A percentile compares a stretch with the other conserved stretches of the same genome.
These are phyloP conservation scores for Tonatia bakeri DNA, from an alignment of 2,113 vertebrate genomes.

Conservation along the genomic window DNA sequence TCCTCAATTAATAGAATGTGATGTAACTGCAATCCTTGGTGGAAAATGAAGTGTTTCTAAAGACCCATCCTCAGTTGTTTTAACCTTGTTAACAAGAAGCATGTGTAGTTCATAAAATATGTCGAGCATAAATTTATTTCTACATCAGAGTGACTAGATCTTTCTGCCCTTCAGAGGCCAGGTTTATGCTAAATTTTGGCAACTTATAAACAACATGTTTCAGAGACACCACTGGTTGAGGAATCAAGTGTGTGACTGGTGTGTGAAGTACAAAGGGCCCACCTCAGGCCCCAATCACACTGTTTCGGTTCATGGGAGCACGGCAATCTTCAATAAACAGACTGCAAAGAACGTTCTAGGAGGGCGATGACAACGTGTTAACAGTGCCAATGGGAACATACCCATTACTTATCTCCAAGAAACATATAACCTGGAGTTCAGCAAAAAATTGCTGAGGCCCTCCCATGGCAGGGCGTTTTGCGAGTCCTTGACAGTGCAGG, in stretches of 20 bases:
- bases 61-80: background rate
- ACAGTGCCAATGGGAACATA: background rate
- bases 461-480: background rate
- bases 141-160: background rate
- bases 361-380: background rate
- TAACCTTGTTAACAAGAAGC: constrained; percentile 22
- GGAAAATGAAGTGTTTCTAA: background rate
- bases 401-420: background rate
- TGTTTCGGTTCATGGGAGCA: background rate
- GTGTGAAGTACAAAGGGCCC: background rate
- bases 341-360: constrained; percentile 5
- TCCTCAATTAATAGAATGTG: background rate
- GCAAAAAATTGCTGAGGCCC: background rate
- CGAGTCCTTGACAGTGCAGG: background rate
- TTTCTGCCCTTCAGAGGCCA: background rate
- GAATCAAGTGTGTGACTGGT: background rate
- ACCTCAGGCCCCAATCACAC: background rate
- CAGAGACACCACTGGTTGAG: background rate
- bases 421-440: background rate
- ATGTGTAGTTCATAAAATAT: background rate
- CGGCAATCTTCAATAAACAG: background rate
- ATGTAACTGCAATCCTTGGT: background rate
- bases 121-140: constrained; percentile 15
- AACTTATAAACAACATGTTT: background rate
- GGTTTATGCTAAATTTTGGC: constrained; percentile 16